These are phyloP conservation scores for Thripadectes ignobilis DNA, from an alignment of 2,797 vertebrate genomes.

Conservation along the genomic window DNA sequence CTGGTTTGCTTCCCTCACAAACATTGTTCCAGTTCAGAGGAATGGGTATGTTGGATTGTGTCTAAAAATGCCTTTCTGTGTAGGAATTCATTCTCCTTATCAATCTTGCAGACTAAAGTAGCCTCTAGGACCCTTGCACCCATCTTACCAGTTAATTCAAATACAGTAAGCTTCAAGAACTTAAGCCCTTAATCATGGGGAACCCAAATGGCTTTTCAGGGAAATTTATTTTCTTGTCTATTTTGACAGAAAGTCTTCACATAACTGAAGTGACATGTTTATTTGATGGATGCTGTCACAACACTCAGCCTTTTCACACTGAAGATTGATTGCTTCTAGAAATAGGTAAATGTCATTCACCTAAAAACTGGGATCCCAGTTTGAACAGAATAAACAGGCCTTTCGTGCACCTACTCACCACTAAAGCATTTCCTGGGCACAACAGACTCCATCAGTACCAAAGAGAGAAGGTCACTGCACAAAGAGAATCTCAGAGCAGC, in stretches of 20 bases:
- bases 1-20: not conserved
- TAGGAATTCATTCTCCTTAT: not conserved
- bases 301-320: conserved; percentile 32
- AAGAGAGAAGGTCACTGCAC: not conserved
- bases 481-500: not conserved
- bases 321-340: conserved; percentile 56
- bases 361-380: not conserved
- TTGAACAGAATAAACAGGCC: conserved; percentile 31
- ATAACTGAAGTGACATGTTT: conserved; percentile 13
- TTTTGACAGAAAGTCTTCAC: conserved; percentile 49
- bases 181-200: conserved; percentile 17
- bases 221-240: conserved; percentile 56
- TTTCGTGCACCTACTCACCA: not conserved
- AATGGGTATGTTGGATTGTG: not conserved
- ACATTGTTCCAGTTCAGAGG: not conserved
- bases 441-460: conserved; percentile 1
- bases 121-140: not conserved
- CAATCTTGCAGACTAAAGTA: not conserved
- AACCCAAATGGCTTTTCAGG: conserved; percentile 35
- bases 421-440: conserved; percentile 5
- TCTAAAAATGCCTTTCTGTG: not conserved
- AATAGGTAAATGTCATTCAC: conserved; percentile 54
- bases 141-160: not conserved
- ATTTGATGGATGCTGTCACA: conserved; percentile 54
- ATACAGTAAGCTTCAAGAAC: not conserved